A percentile compares a stretch with the other conserved stretches of the same genome.
Conservation (phyloP, 2,113 vertebrate genomes). For the Tapirus terrestris region DNA sequence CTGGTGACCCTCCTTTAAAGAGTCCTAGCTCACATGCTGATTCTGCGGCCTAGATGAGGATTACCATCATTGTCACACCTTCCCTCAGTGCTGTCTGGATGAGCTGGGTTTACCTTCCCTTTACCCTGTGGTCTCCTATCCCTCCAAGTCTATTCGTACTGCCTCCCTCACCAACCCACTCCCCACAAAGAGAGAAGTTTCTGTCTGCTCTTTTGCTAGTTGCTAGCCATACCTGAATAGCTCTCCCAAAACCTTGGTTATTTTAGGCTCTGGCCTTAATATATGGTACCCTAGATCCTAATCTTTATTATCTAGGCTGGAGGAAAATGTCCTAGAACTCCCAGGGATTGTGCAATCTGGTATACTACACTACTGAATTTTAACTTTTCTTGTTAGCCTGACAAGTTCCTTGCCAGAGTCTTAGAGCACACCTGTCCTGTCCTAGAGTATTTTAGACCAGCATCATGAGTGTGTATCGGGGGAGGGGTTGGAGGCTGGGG, state of each 20-base stretch:
- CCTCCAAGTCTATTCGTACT: neutral
- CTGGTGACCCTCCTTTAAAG: neutral
- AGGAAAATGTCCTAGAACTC: neutral
- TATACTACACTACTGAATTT: neutral
- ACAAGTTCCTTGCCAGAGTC: neutral
- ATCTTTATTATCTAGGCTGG: neutral
- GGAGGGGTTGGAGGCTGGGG: no score
- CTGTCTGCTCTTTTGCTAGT: neutral
- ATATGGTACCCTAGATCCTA: neutral
- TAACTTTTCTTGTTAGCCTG: neutral
- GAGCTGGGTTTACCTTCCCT: neutral
- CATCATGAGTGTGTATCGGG: no score
- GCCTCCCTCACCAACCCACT: neutral
- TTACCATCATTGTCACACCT: neutral
- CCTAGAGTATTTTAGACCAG: neutral
- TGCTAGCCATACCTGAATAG: neutral
- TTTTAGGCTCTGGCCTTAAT: slow-evolving; percentile 1
- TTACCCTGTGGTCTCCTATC: neutral
- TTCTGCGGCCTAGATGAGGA: neutral
- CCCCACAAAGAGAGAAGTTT: neutral
- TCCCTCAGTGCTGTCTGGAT: neutral
- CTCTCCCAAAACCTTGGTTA: neutral
- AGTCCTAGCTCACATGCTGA: neutral
- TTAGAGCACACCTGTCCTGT: neutral
- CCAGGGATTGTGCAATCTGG: neutral